Base-by-base conservation (phyloP, 2,113 vertebrate species). In the Amphilophus citrinellus region DNA sequence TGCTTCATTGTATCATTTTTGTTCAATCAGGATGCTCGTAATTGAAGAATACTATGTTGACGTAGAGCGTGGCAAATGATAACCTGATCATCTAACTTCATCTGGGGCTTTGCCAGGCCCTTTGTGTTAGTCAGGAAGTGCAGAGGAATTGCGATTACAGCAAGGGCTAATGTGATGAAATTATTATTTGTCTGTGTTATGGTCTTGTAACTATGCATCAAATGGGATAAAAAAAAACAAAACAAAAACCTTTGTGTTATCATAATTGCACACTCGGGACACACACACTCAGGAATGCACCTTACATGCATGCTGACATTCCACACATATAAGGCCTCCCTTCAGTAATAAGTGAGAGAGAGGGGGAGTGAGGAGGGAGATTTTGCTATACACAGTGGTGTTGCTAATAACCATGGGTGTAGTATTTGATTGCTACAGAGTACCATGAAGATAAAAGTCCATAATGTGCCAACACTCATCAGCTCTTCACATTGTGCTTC, bases 151-250 rank as follows among this genome's bases (percentile, higher is more conserved):
- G 77, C 92, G 89, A 93, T 94, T 91, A 93, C 77, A 58, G 14
- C 39, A 11, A 56, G 13, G 79, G 79, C 82, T 68, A 87, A 61
- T 60, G 30, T 84, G 66, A 91, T 92, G 5, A 92, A 94, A 94
- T 93, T 84, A 93, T 90, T 95, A 93, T 96, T 95, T 96, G 87
- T 85, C 61, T 87, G n/a, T 95, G 94, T 96, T 95, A 92, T 94
- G 92, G 17, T 89, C 63, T 63, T 63, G 95, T 96, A 94, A 93
- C 95, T 91, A 95, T 88, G 93, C 84, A 90, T 91, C 80, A 90
- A 71, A 73, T 65, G 35, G 57, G 59, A 59, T 60, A 79, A 80
- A 71, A 47, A 47, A 42, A 65, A 86, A 13, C 11, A 50, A 22
- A 47, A 84, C 79, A 57, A 75, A 58, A 47, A 50, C 53, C 39